Evolutionary conservation across 2,113 vertebrate genomes (phyloP), one percentile per base, ranked within the genome.

Genomic region (Nothocercus nigrocapillus): DNA sequence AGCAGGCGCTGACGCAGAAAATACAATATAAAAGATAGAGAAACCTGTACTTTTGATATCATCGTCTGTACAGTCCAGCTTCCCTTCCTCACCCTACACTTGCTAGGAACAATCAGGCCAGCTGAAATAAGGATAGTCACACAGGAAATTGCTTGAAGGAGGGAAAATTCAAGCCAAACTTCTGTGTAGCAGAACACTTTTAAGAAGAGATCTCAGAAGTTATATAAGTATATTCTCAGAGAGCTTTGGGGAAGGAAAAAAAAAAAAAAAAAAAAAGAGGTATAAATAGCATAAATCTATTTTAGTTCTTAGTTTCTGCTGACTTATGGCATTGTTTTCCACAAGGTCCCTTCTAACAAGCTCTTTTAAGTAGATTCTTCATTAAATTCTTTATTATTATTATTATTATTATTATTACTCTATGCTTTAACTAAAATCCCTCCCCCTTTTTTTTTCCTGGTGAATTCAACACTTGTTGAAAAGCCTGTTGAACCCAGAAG

Each of bases 31-130:
- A 76, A 88, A 72, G 38, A 38, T 5, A 68, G 9, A 64, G 28
- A 13, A 88, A 89, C 53, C 74, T 93, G 62, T 72, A 80, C 81
- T 91, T 95, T 77, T 94, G 38, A 9, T 64, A 58, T 80, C 21
- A 9, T 32, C 67, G 18, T 18, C 44, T 62, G 72, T 38, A 7
- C 17, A 15, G 40, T 64, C 36, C 72, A 74, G 59, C 25, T 67
- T n/a, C n/a, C 14, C 27, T 59, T n/a, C 61, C 30, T 75, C 78
- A 34, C 44, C 3, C 5, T 63, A 38, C 58, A 47, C 40, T 34
- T 82, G 22, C 32, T 45, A 38, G 38, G 75, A 88, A 83, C 59
- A 89, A 61, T 5, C 34, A 70, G 13, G 16, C 11, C 51, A 78
- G n/a, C 20, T 84, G 22, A 83, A 62, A 40, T 18, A 30, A 85